phyloP scores from a whole-genome alignment of 2,888 invertebrate genomes.

The Nowickia ferox region DNA sequence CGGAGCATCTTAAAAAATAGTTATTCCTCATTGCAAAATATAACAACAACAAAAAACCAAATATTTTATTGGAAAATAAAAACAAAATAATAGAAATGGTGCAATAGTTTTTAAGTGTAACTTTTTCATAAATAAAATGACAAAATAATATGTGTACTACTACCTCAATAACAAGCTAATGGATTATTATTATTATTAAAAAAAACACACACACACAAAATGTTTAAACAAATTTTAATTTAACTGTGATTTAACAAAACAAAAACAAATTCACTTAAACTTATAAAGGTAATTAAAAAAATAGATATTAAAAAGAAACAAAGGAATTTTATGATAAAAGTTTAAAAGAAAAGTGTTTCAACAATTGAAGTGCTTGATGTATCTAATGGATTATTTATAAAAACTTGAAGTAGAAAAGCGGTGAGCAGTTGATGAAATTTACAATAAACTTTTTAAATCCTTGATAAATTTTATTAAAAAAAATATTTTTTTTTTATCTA shows the following conservation, averaged over 20 bases:
- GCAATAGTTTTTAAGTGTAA: slow-evolving; percentile 73
- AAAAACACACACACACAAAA: slow-evolving; percentile 24
- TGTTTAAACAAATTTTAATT: slow-evolving; percentile 52
- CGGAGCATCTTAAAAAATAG: slow-evolving; percentile 59
- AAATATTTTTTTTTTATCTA: too few species aligned
- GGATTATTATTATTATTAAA: slow-evolving; percentile 33
- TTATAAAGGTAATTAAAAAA: slow-evolving; percentile 57
- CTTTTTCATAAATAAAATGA: slow-evolving; percentile 53
- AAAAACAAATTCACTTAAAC: slow-evolving; percentile 36
- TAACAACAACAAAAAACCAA: not conserved
- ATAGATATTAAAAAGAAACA: slow-evolving; percentile 20
- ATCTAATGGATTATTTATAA: slow-evolving; percentile 41
- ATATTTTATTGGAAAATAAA: slow-evolving; percentile 49
- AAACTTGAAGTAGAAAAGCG: not conserved
- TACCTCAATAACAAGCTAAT: slow-evolving; percentile 57
- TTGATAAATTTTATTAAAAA: too few species aligned
- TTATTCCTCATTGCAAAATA: slow-evolving; percentile 52
- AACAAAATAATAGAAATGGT: slow-evolving; percentile 31
- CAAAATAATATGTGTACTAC: slow-evolving; percentile 28
- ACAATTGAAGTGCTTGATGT: too few species aligned
- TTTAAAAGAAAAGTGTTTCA: slow-evolving; percentile 23
- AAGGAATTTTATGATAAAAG: slow-evolving; percentile 12
- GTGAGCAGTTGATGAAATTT: slow-evolving; percentile 31
- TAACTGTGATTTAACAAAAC: slow-evolving; percentile 64
- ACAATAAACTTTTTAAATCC: not conserved